phyloP scores from a whole-genome alignment of 2,797 vertebrate genomes.

The Alcedo atthis region DNA sequence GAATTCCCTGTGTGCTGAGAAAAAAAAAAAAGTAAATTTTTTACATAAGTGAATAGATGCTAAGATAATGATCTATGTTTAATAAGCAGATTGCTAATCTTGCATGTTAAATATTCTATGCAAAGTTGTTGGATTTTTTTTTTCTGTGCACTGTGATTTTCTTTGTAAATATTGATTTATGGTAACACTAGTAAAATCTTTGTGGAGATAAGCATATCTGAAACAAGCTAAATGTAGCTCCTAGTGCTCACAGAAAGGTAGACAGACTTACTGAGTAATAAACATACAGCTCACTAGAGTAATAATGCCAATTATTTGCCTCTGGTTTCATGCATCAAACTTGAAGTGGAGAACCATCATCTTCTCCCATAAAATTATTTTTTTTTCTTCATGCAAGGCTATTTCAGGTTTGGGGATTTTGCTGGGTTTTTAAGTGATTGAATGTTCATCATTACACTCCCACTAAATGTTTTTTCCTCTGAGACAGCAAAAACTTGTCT shows the following conservation, averaged over 20 bases:
- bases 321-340: not conserved
- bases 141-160: not conserved
- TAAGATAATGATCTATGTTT: not conserved
- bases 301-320: not conserved
- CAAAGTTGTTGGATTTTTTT: not conserved
- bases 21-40: not conserved
- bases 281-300: not conserved
- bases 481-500: constrained; percentile 1
- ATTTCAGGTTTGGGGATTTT: not conserved
- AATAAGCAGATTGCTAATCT: not conserved
- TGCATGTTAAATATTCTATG: not conserved
- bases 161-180: not conserved
- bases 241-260: not conserved
- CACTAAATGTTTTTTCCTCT: not conserved
- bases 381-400: not conserved
- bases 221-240: not conserved
- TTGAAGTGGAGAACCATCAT: not conserved
- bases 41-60: not conserved
- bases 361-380: not conserved
- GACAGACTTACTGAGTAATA: not conserved
- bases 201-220: not conserved
- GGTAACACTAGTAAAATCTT: not conserved
- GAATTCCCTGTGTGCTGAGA: not conserved
- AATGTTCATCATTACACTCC: not conserved
- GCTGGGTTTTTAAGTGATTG: not conserved